A percentile compares a stretch with the other conserved stretches of the same genome.
Evolutionary conservation across 2,888 invertebrate species (phyloP).

Genomic region (Gastracanthus pulcherrimus): DNA sequence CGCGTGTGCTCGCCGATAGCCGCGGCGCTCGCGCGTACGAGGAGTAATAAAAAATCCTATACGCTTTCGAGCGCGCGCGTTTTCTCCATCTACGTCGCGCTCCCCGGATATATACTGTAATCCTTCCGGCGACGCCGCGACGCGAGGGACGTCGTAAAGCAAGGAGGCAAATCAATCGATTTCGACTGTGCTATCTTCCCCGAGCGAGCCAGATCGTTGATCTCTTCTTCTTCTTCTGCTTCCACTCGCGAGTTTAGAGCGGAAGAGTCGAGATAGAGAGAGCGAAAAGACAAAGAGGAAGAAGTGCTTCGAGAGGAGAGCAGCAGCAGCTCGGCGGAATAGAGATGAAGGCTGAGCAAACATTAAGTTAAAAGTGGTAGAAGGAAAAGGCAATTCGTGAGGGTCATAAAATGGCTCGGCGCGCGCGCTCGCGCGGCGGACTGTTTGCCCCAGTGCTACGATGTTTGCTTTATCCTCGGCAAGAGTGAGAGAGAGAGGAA

Average conservation of each 20-base stretch:
- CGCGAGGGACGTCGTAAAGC: constrained; percentile 40
- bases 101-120: background rate
- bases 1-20: background rate
- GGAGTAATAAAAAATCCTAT: constrained; percentile 44
- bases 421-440: background rate
- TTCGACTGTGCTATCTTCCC: background rate
- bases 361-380: constrained; percentile 50
- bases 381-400: constrained; percentile 50
- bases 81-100: constrained; percentile 8
- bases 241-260: background rate
- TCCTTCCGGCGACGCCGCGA: background rate
- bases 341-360: constrained; percentile 55
- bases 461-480: constrained; percentile 54
- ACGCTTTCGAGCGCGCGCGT: constrained; percentile 17
- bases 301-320: background rate
- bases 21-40: background rate
- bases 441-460: constrained; percentile 45
- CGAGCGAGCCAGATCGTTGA: no score
- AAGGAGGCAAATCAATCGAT: constrained; percentile 42
- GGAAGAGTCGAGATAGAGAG: background rate
- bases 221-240: no score
- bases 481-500: no score
- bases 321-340: constrained; percentile 1
- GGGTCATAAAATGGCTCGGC: constrained; percentile 51
- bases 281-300: background rate